phyloP scores from a whole-genome alignment of 2,888 invertebrate genomes.

The Oscheius sp. region DNA sequence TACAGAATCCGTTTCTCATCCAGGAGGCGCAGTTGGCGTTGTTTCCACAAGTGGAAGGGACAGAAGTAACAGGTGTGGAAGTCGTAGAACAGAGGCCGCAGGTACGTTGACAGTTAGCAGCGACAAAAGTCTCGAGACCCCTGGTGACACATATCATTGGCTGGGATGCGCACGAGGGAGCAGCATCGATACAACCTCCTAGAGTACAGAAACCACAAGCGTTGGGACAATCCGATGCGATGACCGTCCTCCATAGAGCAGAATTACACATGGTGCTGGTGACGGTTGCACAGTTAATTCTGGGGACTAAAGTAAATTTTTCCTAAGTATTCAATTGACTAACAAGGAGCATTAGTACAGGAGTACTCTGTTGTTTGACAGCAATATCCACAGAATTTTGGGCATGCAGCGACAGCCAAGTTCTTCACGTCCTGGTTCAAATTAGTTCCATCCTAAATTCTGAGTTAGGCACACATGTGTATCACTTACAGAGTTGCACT shows the following conservation, averaged over 20 bases:
- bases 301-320: not conserved
- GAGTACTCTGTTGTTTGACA: conserved; percentile 1
- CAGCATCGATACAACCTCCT: conserved; percentile 24
- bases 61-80: not conserved
- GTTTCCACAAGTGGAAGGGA: not conserved
- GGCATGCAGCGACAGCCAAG: conserved; percentile 6
- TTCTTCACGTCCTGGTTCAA: not conserved
- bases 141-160: conserved; percentile 20
- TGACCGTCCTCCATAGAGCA: not conserved
- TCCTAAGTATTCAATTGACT: not conserved
- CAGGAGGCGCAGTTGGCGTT: not conserved
- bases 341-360: conserved; percentile 1
- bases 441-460: not conserved
- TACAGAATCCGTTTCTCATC: conserved; percentile 7
- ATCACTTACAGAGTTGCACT: no score
- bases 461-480: no score
- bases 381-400: conserved; percentile 22
- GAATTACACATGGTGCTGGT: conserved; percentile 1
- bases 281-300: not conserved
- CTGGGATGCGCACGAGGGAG: not conserved
- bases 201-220: conserved; percentile 10
- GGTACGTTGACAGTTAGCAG: conserved; percentile 26
- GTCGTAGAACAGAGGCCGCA: conserved; percentile 25
- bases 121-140: conserved; percentile 1
- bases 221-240: conserved; percentile 3